phyloP scores from a whole-genome alignment of 2,797 vertebrate genomes.

The Cirrhinus mrigala region DNA sequence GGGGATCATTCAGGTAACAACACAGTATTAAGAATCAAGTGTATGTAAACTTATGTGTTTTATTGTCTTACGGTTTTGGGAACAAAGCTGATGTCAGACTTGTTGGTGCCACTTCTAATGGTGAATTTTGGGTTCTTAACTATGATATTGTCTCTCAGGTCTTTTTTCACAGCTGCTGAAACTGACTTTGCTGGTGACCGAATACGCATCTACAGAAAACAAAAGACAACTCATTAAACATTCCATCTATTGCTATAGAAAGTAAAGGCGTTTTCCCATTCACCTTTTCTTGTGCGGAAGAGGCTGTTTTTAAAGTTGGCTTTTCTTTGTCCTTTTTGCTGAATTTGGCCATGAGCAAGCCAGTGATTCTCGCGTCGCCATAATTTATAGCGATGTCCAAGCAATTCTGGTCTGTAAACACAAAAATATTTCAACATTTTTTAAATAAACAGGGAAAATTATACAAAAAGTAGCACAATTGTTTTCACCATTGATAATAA shows the following conservation, averaged over 20 bases:
- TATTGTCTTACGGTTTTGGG: slow-evolving; percentile 76
- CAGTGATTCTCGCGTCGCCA: slow-evolving; percentile 74
- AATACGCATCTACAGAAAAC: slow-evolving; percentile 8
- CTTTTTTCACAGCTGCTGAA: slow-evolving; percentile 22
- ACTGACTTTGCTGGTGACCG: neutral
- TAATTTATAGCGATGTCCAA: slow-evolving; percentile 78
- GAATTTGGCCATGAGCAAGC: slow-evolving; percentile 73
- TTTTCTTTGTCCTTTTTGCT: slow-evolving; percentile 69
- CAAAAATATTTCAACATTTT: neutral
- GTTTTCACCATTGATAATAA: neutral
- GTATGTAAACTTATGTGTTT: neutral
- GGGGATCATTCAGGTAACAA: no score
- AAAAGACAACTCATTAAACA: neutral
- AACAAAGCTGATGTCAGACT: slow-evolving; percentile 74
- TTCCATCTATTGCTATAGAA: neutral
- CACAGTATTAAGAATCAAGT: no score
- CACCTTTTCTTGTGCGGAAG: slow-evolving; percentile 23
- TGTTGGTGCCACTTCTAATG: slow-evolving; percentile 68
- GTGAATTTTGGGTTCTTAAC: slow-evolving; percentile 72
- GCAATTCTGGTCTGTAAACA: slow-evolving; percentile 72
- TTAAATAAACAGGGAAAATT: neutral
- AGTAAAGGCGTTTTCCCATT: neutral
- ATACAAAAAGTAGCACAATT: neutral
- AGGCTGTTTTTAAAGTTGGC: slow-evolving; percentile 47
- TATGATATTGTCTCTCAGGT: slow-evolving; percentile 66